Evolutionary conservation across 1,140 invertebrate genomes (phyloP).

Genomic region (Drosophila baimaii): DNA sequence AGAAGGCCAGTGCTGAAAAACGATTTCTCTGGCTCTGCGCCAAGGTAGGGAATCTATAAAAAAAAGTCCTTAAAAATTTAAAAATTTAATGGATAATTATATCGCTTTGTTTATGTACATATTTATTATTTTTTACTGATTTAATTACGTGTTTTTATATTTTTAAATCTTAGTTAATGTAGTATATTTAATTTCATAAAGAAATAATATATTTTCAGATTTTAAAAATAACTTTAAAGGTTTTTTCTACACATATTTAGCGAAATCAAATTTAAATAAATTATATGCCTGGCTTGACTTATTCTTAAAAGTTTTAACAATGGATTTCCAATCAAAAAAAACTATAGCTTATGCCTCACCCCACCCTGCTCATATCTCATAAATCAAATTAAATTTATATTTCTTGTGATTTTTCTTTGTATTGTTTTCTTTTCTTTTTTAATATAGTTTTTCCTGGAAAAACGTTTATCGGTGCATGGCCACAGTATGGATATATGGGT

Average conservation of each 20-base stretch:
- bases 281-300: not conserved
- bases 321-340: not conserved
- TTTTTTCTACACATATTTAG: too few species aligned
- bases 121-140: not conserved
- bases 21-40: conserved; percentile 21
- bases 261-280: too few species aligned
- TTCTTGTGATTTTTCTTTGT: not conserved
- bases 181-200: too few species aligned
- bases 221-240: too few species aligned
- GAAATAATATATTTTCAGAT: too few species aligned
- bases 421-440: not conserved
- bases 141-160: too few species aligned
- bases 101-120: not conserved
- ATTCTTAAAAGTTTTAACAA: too few species aligned
- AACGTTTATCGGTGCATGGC: conserved; percentile 15
- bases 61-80: too few species aligned
- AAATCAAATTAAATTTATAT: not conserved
- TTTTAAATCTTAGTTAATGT: too few species aligned
- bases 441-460: conserved; percentile 7
- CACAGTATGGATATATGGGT: conserved; percentile 2
- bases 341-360: not conserved
- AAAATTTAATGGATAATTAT: too few species aligned
- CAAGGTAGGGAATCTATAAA: not conserved
- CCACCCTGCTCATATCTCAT: too few species aligned
- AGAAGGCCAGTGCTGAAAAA: not conserved